Conservation (phyloP, 2,797 vertebrate species). For the Xenops minutus region DNA sequence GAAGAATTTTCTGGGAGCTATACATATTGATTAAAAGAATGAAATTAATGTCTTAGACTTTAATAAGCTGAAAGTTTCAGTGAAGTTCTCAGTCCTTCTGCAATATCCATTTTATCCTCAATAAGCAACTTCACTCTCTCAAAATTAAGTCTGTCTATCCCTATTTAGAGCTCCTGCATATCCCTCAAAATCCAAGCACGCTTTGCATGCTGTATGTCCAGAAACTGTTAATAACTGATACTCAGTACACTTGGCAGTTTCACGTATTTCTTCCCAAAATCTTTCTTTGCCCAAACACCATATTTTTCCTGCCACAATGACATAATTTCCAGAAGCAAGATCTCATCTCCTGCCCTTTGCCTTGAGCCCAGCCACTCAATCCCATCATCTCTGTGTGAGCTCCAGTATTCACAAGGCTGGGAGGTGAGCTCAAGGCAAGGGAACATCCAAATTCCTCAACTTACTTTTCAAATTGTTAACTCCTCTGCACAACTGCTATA, state of each 20-base stretch:
- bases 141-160: not conserved
- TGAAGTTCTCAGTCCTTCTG: not conserved
- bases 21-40: not conserved
- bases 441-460: not conserved
- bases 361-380: not conserved
- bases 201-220: not conserved
- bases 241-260: not conserved
- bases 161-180: not conserved
- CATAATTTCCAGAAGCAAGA: not conserved
- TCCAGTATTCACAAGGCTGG: not conserved
- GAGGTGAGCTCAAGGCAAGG: not conserved
- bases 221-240: not conserved
- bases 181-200: not conserved
- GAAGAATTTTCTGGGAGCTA: not conserved
- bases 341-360: not conserved
- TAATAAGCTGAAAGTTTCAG: not conserved
- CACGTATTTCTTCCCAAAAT: not conserved
- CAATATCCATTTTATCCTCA: not conserved
- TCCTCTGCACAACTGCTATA: not conserved
- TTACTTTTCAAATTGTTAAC: not conserved
- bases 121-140: not conserved
- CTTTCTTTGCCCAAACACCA: not conserved
- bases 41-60: not conserved
- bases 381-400: not conserved
- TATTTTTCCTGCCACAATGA: not conserved